These are phyloP conservation scores for Boulengeromyrus knoepffleri DNA, from an alignment of 2,113 vertebrate species.

Conservation along the genomic window DNA sequence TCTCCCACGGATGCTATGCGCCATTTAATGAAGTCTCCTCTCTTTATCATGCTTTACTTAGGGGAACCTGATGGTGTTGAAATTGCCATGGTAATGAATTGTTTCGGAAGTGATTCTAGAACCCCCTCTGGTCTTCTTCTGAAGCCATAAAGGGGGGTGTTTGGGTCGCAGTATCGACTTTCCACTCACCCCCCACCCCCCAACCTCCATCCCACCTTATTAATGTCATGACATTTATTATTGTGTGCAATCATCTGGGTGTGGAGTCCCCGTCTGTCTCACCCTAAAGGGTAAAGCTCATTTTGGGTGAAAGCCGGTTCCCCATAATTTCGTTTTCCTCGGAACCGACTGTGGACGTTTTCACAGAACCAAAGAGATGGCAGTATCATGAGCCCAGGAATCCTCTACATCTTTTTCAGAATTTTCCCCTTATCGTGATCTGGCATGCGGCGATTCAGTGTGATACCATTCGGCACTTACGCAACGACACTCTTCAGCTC, in stretches of 20 bases:
- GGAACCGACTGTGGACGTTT: background rate
- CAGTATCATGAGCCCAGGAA: background rate
- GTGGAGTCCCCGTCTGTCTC: constrained; percentile 45
- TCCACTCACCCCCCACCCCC: constrained; percentile 26
- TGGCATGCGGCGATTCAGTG: background rate
- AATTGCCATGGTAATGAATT: constrained; percentile 18
- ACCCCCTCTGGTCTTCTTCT: background rate
- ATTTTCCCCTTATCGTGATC: background rate
- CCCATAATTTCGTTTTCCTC: background rate
- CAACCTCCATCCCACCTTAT: constrained; percentile 45
- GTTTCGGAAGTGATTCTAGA: constrained; percentile 17
- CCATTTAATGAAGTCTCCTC: constrained; percentile 24
- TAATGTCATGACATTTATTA: constrained; percentile 50
- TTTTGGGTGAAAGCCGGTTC: constrained; percentile 17
- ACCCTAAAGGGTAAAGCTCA: constrained; percentile 40
- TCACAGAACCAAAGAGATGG: background rate
- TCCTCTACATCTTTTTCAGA: background rate
- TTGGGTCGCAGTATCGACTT: constrained; percentile 48
- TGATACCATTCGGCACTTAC: background rate
- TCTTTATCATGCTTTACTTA: constrained; percentile 17
- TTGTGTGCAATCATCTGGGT: constrained; percentile 47
- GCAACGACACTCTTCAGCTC: background rate
- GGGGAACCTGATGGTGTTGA: background rate
- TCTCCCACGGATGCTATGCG: background rate
- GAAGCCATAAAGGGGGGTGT: constrained; percentile 24